Percentiles rank a stretch among this genome's conserved stretches.
Evolutionary conservation across 2,797 vertebrate species (phyloP).

Genomic region (Gadopsis bispinosus): DNA sequence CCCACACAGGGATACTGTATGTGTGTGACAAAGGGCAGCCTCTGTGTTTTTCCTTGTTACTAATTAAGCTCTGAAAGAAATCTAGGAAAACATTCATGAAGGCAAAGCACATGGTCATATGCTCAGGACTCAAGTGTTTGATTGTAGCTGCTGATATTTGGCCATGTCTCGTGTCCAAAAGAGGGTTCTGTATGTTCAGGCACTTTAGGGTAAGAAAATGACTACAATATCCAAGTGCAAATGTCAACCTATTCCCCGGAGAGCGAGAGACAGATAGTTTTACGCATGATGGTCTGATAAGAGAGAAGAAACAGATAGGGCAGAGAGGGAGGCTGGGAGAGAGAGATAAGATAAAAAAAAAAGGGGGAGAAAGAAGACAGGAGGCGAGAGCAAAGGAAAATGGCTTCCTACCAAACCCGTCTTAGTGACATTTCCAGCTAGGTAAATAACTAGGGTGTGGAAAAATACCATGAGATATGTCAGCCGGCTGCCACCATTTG

Average conservation of each 20-base stretch:
- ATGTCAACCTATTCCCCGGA: constrained; percentile 75
- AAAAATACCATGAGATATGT: constrained; percentile 59
- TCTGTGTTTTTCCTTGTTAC: constrained; percentile 24
- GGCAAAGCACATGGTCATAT: constrained; percentile 17
- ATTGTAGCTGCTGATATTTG: constrained; percentile 61
- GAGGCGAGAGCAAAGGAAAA: constrained; percentile 41
- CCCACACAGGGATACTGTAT: constrained; percentile 14
- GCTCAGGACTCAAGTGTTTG: constrained; percentile 28
- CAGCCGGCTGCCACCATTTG: constrained; percentile 48
- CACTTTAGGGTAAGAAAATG: constrained; percentile 72
- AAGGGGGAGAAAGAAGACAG: constrained; percentile 8
- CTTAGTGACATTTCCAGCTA: constrained; percentile 68
- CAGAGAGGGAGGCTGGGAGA: constrained; percentile 13
- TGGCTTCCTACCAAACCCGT: constrained; percentile 40
- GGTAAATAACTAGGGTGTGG: constrained; percentile 67
- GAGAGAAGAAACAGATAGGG: constrained; percentile 39
- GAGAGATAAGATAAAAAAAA: constrained; percentile 14
- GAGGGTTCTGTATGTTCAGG: constrained; percentile 63
- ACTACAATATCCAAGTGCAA: constrained; percentile 76
- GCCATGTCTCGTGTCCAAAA: constrained; percentile 57
- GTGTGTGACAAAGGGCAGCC: constrained; percentile 17
- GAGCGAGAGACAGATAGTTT: constrained; percentile 56
- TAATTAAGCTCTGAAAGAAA: constrained; percentile 46
- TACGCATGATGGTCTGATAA: constrained; percentile 59
- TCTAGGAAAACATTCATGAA: constrained; percentile 32